Base-by-base conservation (phyloP, 2,888 invertebrate species). In the Chloroclysta siterata region DNA sequence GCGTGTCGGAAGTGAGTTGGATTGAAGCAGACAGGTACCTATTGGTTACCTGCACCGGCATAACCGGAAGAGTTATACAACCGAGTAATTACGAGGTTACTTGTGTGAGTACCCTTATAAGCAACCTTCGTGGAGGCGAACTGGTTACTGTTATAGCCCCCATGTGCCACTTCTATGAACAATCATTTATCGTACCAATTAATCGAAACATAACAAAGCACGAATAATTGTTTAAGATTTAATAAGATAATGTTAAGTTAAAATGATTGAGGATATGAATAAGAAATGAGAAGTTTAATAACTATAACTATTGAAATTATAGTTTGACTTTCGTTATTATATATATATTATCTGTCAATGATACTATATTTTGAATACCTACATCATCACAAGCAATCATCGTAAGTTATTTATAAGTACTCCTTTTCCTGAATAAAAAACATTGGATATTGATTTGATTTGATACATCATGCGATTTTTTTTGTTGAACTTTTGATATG, bases 51-150 rank as follows among this genome's bases (percentile, higher is more conserved):
- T 63, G 65, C 75, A 71, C 72, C 70, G 69, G 67, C 52, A 65
- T 55, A 73, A 72, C 84, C 85, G 87, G 86, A 86, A 87, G 83
- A 79, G 72, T 72, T 75, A 72, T 72, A 68, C 62, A 63, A 76
- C 74, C 66, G 70, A 74, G 75, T 68, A 71, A 65, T 72, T 75
- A 63, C 80, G 80, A 83, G 83, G 83, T 71, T 79, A 67, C 69
- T 69, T 66, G 59, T 70, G 58, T 73, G 69, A 69, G 70, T 71
- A 68, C 69, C 65, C 71, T 68, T 72, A 74, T 64, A 73, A 63
- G 65, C 71, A 79, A 80, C 85, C 83, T 85, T 82, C 67, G 50
- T 74, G 50, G 71, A 78, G 79, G 82, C 67, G 60, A 83, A 82
- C 84, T 71, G 71, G 81, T 78, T 75, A 60, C 69, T 54, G 70